These are phyloP conservation scores for Taenioides sp. DNA, from an alignment of 2,797 vertebrate genomes.

Conservation along the genomic window DNA sequence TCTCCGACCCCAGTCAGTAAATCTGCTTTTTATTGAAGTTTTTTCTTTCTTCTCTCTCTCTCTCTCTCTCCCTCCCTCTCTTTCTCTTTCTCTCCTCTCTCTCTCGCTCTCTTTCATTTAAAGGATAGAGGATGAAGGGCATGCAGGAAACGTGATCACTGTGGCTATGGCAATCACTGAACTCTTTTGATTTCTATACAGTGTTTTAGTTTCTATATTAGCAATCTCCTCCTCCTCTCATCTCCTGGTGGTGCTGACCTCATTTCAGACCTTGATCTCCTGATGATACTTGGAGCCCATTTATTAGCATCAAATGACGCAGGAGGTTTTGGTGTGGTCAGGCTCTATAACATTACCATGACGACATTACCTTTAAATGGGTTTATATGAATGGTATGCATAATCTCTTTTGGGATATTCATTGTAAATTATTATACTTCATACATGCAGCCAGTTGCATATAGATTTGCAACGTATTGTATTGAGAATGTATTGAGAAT, in stretches of 20 bases:
- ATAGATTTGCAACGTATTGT: neutral
- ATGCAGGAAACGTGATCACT: conserved; percentile 27
- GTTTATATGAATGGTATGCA: neutral
- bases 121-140: conserved; percentile 8
- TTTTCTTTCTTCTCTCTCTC: conserved; percentile 21
- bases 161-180: conserved; percentile 29
- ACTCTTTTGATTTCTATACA: conserved; percentile 27
- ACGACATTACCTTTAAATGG: neutral
- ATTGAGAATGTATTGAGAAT: too few species aligned
- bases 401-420: neutral
- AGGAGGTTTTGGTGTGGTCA: conserved; percentile 14
- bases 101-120: conserved; percentile 11
- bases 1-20: conserved; percentile 41
- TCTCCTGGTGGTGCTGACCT: conserved; percentile 31
- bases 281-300: neutral
- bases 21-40: conserved; percentile 61
- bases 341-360: neutral
- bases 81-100: conserved; percentile 35
- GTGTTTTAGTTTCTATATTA: conserved; percentile 20
- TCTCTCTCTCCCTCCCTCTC: conserved; percentile 1
- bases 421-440: neutral
- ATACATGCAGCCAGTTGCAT: neutral
- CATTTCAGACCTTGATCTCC: conserved; percentile 31
- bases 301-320: conserved; percentile 5
- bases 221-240: conserved; percentile 17